phyloP scores from a whole-genome alignment of 2,113 vertebrate species.

The Bagarius yarrelli region DNA sequence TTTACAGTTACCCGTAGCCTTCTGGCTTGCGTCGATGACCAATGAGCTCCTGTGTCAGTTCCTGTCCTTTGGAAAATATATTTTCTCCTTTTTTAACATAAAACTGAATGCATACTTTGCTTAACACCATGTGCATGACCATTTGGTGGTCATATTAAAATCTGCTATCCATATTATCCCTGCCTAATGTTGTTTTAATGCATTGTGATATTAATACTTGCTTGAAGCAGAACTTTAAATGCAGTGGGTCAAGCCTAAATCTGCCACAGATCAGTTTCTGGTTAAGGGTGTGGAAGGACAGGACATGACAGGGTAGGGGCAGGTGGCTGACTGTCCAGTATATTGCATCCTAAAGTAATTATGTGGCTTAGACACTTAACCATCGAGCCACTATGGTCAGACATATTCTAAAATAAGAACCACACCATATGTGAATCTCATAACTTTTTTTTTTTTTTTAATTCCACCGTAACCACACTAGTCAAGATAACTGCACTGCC shows the following conservation, averaged over 20 bases:
- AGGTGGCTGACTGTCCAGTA: too few relatives aligned
- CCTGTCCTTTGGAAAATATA: not conserved
- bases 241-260: not conserved
- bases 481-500: not conserved
- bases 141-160: not conserved
- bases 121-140: not conserved
- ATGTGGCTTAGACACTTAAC: not conserved
- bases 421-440: conserved; percentile 17
- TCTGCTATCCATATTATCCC: too few relatives aligned
- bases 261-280: not conserved
- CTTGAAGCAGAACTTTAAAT: not conserved
- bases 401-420: not conserved
- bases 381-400: not conserved
- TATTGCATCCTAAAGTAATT: not conserved
- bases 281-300: not conserved
- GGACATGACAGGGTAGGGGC: too few relatives aligned
- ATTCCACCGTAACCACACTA: not conserved
- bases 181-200: not conserved
- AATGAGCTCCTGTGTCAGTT: not conserved
- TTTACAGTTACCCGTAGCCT: not conserved
- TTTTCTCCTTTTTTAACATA: not conserved
- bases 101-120: not conserved
- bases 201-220: not conserved
- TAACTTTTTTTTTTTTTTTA: not conserved
- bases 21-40: not conserved